A percentile compares a stretch with the other conserved stretches of the same genome.
Evolutionary conservation across 2,888 invertebrate species (phyloP).

Genomic region (Lagria hirta): DNA sequence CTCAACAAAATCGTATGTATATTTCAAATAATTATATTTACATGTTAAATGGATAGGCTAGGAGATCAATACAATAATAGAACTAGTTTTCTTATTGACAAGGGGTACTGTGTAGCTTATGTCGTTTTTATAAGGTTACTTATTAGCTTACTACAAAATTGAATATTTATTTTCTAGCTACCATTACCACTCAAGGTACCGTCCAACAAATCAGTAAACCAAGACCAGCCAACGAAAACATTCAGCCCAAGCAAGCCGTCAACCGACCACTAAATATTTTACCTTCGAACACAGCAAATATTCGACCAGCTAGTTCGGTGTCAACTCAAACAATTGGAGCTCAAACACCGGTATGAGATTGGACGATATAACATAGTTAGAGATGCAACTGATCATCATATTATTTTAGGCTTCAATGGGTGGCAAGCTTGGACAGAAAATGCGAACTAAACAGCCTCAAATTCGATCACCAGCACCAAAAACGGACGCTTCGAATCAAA

Average conservation of each 20-base stretch:
- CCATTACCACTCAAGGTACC: slow-evolving; percentile 54
- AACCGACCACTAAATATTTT: slow-evolving; percentile 53
- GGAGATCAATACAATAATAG: too few species aligned
- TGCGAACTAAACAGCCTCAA: slow-evolving; percentile 68
- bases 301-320: slow-evolving; percentile 78
- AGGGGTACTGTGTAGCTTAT: too few species aligned
- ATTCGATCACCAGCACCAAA: slow-evolving; percentile 73
- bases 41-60: too few species aligned
- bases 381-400: neutral
- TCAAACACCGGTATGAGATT: slow-evolving; percentile 57
- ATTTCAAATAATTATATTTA: neutral
- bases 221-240: slow-evolving; percentile 57
- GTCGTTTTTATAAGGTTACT: too few species aligned
- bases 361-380: too few species aligned
- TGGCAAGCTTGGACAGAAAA: slow-evolving; percentile 62
- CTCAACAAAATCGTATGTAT: slow-evolving; percentile 69
- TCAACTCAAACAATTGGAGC: slow-evolving; percentile 75
- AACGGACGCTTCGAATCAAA: slow-evolving; percentile 74
- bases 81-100: too few species aligned
- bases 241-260: slow-evolving; percentile 56
- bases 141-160: too few species aligned
- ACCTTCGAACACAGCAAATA: slow-evolving; percentile 60
- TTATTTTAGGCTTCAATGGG: slow-evolving; percentile 48
- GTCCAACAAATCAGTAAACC: slow-evolving; percentile 57
- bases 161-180: slow-evolving; percentile 42